These are phyloP conservation scores for Heterohyrax brucei DNA, from an alignment of 2,797 vertebrate species.

Conservation along the genomic window DNA sequence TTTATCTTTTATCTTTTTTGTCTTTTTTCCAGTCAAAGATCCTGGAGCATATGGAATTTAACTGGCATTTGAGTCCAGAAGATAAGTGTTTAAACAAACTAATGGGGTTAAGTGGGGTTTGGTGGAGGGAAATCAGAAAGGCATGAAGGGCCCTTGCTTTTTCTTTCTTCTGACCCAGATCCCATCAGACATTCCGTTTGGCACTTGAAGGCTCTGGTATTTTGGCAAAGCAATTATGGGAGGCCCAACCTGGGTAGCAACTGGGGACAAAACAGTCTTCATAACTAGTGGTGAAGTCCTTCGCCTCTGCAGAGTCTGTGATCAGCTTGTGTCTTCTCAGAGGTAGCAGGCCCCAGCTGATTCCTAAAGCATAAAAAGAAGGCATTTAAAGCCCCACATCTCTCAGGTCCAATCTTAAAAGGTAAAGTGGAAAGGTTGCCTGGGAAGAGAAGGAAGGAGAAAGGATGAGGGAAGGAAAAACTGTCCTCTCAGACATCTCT, in stretches of 20 bases:
- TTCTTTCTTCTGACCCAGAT: constrained; percentile 77
- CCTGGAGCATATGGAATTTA: constrained; percentile 81
- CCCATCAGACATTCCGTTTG: constrained; percentile 76
- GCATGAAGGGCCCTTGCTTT: constrained; percentile 55
- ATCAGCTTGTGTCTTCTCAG: constrained; percentile 81
- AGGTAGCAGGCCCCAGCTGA: constrained; percentile 86
- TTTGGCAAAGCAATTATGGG: constrained; percentile 79
- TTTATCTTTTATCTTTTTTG: constrained; percentile 10
- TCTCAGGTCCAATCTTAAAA: not conserved
- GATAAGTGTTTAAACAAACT: constrained; percentile 73
- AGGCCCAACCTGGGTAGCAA: constrained; percentile 70
- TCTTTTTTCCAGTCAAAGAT: constrained; percentile 72
- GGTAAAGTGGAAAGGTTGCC: not conserved
- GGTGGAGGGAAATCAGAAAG: constrained; percentile 44
- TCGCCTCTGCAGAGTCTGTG: constrained; percentile 70
- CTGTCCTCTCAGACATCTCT: constrained; percentile 20
- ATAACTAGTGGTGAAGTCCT: constrained; percentile 57
- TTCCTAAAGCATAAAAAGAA: constrained; percentile 80
- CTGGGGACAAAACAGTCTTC: constrained; percentile 69
- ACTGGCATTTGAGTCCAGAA: constrained; percentile 81
- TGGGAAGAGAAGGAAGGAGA: not conserved
- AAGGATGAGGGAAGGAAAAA: not conserved
- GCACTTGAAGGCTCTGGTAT: constrained; percentile 83
- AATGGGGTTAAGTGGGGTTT: constrained; percentile 39
- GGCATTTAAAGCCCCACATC: constrained; percentile 47